Evolutionary conservation across 2,113 vertebrate species (phyloP).

Genomic region (Triplophysa dalaica): DNA sequence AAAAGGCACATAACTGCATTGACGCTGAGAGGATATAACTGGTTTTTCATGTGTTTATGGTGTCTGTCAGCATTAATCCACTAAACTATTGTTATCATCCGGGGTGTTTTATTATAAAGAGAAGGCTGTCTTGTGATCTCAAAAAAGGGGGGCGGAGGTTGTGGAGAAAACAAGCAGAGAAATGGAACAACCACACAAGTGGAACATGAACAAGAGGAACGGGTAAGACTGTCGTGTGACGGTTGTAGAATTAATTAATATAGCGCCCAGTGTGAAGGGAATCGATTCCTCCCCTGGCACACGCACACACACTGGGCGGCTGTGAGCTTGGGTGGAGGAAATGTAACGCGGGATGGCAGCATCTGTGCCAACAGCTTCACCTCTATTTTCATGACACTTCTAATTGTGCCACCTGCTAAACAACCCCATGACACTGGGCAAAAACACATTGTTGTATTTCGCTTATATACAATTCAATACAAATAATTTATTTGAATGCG

Average conservation of each 20-base stretch:
- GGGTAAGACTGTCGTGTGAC: constrained; percentile 26
- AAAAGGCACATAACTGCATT: constrained; percentile 68
- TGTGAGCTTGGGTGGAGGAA: constrained; percentile 21
- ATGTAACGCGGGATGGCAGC: constrained; percentile 29
- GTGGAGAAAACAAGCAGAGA: constrained; percentile 40
- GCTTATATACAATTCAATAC: background rate
- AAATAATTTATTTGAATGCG: background rate
- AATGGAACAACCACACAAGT: background rate
- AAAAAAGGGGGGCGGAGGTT: background rate
- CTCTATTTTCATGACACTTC: constrained; percentile 69
- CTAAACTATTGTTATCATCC: constrained; percentile 60
- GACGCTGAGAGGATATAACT: constrained; percentile 67
- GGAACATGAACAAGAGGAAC: constrained; percentile 24
- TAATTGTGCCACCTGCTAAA: constrained; percentile 68
- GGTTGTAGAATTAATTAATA: constrained; percentile 73
- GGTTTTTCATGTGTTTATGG: constrained; percentile 68
- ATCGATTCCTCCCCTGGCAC: constrained; percentile 66
- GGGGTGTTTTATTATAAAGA: constrained; percentile 55
- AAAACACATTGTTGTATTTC: constrained; percentile 1
- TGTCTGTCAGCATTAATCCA: constrained; percentile 67
- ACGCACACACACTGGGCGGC: constrained; percentile 40
- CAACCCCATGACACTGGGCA: background rate
- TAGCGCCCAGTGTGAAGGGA: constrained; percentile 69
- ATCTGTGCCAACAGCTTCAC: constrained; percentile 64
- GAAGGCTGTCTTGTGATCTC: constrained; percentile 29